These are phyloP conservation scores for Portevinia maculata DNA, from an alignment of 2,888 invertebrate genomes.

Conservation along the genomic window DNA sequence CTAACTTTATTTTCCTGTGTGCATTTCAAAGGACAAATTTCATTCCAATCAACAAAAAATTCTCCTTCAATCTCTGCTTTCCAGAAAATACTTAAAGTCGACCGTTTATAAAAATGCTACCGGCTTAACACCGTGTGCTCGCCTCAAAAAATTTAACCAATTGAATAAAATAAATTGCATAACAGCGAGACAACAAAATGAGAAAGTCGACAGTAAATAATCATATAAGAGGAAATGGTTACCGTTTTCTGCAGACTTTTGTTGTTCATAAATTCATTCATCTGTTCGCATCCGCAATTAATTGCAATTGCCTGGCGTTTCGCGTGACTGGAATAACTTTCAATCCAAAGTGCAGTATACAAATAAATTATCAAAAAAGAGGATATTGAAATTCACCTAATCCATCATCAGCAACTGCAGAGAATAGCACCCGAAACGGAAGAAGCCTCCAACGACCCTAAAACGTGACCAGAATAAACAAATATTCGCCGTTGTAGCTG, in stretches of 20 bases:
- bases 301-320: conserved; percentile 41
- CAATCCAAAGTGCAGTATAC: conserved; percentile 10
- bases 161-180: too few relatives aligned
- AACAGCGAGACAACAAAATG: neutral
- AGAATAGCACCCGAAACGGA: conserved; percentile 61
- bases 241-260: neutral
- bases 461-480: conserved; percentile 65
- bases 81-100: too few relatives aligned
- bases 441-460: conserved; percentile 66
- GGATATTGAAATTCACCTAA: conserved; percentile 58
- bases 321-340: conserved; percentile 62
- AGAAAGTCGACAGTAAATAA: neutral
- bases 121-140: neutral
- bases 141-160: neutral
- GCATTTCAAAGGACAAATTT: too few relatives aligned
- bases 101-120: too few relatives aligned
- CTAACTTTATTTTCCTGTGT: too few relatives aligned
- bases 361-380: conserved; percentile 43
- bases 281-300: conserved; percentile 17
- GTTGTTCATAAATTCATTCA: conserved; percentile 24
- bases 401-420: conserved; percentile 57
- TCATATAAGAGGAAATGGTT: neutral
- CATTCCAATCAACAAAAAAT: too few relatives aligned
- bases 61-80: too few relatives aligned
- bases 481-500: conserved; percentile 22